These are phyloP conservation scores for Todus mexicanus DNA, from an alignment of 2,797 vertebrate species.

Conservation along the genomic window DNA sequence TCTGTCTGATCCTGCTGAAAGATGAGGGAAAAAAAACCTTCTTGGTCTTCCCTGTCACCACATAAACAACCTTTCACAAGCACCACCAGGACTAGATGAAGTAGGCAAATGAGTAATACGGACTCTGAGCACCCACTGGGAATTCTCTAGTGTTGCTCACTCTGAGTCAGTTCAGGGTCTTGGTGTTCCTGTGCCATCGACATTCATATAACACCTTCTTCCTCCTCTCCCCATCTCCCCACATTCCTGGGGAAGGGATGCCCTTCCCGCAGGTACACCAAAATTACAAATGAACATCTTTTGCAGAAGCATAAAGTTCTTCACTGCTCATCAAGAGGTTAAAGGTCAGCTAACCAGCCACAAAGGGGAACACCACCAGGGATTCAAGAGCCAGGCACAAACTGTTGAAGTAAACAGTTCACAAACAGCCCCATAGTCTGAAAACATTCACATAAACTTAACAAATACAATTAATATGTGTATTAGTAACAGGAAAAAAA, in stretches of 20 bases:
- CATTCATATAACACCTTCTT: not conserved
- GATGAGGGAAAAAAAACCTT: not conserved
- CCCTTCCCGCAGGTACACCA: not conserved
- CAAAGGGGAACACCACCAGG: accelerated
- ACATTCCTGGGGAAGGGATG: not conserved
- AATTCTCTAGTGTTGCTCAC: not conserved
- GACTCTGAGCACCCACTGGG: not conserved
- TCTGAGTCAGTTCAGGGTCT: not conserved
- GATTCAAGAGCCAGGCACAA: not conserved
- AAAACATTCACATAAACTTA: not conserved
- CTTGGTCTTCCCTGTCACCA: not conserved
- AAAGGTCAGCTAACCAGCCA: not conserved
- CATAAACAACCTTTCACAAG: not conserved
- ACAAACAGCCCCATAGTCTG: not conserved
- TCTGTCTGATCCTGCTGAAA: not conserved
- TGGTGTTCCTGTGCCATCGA: not conserved
- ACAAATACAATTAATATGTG: not conserved
- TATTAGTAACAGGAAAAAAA: not conserved
- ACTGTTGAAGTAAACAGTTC: not conserved
- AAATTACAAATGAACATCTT: not conserved
- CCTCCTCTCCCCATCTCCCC: not conserved
- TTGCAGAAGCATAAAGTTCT: not conserved
- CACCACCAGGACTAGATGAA: not conserved
- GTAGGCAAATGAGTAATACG: not conserved
- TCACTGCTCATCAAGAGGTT: not conserved